Percentiles rank a stretch among this genome's conserved stretches.
Evolutionary conservation across 2,113 vertebrate species (phyloP).

Genomic region (Pluvianellus socialis): DNA sequence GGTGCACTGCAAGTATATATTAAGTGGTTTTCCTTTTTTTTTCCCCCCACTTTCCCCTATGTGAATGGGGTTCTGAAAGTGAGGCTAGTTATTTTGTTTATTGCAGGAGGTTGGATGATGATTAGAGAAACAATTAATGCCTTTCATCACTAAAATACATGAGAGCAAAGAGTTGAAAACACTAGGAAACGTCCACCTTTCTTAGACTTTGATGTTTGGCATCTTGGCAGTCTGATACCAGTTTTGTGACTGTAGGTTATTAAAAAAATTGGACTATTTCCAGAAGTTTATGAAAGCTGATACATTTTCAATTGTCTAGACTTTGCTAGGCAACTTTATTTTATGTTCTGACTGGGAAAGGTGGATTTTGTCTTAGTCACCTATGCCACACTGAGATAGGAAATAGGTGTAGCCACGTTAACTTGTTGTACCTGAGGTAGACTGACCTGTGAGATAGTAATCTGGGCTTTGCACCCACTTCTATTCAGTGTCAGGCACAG

Average conservation of each 20-base stretch:
- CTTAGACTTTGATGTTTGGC: slow-evolving; percentile 1
- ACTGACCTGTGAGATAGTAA: not conserved
- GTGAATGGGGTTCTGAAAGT: not conserved
- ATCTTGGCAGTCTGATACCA: not conserved
- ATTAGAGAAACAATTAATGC: slow-evolving; percentile 14
- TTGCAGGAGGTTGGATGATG: not conserved
- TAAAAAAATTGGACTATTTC: not conserved
- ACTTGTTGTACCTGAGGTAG: not conserved
- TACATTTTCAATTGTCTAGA: slow-evolving; percentile 15
- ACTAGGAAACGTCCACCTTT: not conserved
- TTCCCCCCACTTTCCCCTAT: not conserved
- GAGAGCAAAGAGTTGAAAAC: not conserved
- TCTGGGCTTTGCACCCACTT: not conserved
- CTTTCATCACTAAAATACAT: not conserved
- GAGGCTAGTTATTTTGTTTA: not conserved
- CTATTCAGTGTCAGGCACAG: not conserved
- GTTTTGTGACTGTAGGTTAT: not conserved
- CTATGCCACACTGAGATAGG: not conserved
- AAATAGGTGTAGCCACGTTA: not conserved
- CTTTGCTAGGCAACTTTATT: not conserved
- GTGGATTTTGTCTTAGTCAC: not conserved
- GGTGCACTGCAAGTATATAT: not conserved
- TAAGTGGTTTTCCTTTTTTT: not conserved
- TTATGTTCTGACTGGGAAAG: not conserved
- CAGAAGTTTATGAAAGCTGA: not conserved